Percentiles rank a stretch among this genome's conserved stretches.
These are phyloP conservation scores for Sebastes steindachneri DNA, from an alignment of 2,797 vertebrate species.

Conservation along the genomic window DNA sequence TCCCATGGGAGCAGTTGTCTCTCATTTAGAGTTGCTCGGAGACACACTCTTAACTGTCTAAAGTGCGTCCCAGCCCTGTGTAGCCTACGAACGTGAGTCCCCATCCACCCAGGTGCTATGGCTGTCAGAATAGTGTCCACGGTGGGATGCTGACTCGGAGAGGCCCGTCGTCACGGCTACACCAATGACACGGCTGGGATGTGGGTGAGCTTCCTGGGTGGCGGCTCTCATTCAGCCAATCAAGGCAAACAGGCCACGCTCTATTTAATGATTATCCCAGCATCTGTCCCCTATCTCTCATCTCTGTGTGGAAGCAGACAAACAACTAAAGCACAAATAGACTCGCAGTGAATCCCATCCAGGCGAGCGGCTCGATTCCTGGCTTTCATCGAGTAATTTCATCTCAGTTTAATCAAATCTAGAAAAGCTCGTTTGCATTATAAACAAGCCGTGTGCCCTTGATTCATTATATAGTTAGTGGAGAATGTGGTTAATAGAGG, in stretches of 20 bases:
- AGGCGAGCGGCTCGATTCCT: slow-evolving; percentile 44
- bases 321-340: slow-evolving; percentile 38
- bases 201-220: slow-evolving; percentile 62
- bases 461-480: slow-evolving; percentile 55
- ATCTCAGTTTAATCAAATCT: slow-evolving; percentile 61
- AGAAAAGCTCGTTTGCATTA: slow-evolving; percentile 32
- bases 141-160: slow-evolving; percentile 46
- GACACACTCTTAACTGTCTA: not conserved
- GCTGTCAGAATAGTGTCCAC: slow-evolving; percentile 61
- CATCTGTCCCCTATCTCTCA: slow-evolving; percentile 75
- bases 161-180: slow-evolving; percentile 67
- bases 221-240: slow-evolving; percentile 75
- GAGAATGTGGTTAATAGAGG: slow-evolving; percentile 50
- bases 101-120: slow-evolving; percentile 45
- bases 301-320: slow-evolving; percentile 47
- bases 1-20: not conserved
- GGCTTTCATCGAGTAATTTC: slow-evolving; percentile 52
- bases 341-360: slow-evolving; percentile 29
- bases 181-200: slow-evolving; percentile 68
- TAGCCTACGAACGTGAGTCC: not conserved
- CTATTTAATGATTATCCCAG: slow-evolving; percentile 79
- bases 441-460: slow-evolving; percentile 34
- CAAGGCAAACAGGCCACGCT: slow-evolving; percentile 81
- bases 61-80: not conserved
- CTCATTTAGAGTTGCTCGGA: not conserved